These are phyloP conservation scores for Typhlichthys subterraneus DNA, from an alignment of 2,797 vertebrate genomes.

Conservation along the genomic window DNA sequence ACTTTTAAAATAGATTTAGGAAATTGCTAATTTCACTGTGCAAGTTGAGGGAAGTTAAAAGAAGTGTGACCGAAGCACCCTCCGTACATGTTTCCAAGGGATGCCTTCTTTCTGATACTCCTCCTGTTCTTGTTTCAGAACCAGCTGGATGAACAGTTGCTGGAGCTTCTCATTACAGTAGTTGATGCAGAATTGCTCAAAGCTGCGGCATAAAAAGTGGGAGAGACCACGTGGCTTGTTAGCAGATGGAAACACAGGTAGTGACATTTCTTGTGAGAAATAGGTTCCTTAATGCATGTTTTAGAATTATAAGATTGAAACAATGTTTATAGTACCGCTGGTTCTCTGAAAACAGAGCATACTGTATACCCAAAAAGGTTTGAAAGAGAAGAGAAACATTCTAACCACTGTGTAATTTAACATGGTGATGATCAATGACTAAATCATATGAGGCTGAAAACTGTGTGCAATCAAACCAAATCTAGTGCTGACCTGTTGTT, in stretches of 20 bases:
- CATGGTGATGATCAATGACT: background rate
- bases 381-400: background rate
- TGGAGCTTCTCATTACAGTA: constrained; percentile 98
- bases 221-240: background rate
- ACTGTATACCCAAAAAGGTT: too few species aligned
- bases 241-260: too few species aligned
- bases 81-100: constrained; percentile 96
- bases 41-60: background rate
- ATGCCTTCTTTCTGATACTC: constrained; percentile 97
- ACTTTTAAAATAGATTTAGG: too few species aligned
- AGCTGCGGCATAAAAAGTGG: constrained; percentile 71
- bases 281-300: too few species aligned
- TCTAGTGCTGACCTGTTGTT: constrained; percentile 89
- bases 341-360: too few species aligned
- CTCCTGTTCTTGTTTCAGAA: constrained; percentile 96
- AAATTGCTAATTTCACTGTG: too few species aligned
- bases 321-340: too few species aligned
- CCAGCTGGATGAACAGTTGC: constrained; percentile 97
- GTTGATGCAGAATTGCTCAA: constrained; percentile 99
- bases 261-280: too few species aligned
- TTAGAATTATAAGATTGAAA: too few species aligned
- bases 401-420: background rate
- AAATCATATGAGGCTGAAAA: too few species aligned
- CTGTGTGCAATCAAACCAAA: background rate
- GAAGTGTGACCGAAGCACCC: background rate